Evolutionary conservation across 2,797 vertebrate genomes (phyloP), one percentile per base, ranked within the genome.

Genomic region (Micrastur ruficollis): DNA sequence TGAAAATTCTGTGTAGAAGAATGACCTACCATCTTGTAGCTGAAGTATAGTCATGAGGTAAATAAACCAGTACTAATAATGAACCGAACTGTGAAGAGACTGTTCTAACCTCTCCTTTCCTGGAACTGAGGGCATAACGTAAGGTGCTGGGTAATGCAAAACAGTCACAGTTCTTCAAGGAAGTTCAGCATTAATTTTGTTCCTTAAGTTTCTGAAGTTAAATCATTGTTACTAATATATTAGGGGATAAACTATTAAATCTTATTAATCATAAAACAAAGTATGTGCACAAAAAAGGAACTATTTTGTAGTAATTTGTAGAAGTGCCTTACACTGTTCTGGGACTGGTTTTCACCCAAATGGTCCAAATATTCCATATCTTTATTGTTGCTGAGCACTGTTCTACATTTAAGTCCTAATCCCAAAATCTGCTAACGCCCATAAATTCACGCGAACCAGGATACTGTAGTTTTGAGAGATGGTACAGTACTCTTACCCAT

Each of bases 301-400:
- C 1, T 0, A 13, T 49, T 81, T 49, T 52, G 2, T 6, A 74
- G 5, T 40, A 6, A 21, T 12, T 59, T 50, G 7, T 53, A 40
- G 42, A 58, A 46, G 23, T 49, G 5, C 4, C 5, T 58, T 49
- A 23, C 3, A 2, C 2, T 1, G 0, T 56, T 84, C 29, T 75
- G 46, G 20, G 15, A 31, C 14, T n/a, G 10, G 1, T 32, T 81
- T 93, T 82, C 15, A 61, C 8, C 7, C 12, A 49, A 61, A n/a
- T 25, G 12, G 14, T 20, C 0, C 68, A 85, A 89, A 72, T 73
- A 36, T 9, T 38, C 20, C 14, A 0, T 61, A 12, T 36, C 8
- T 42, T 71, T 52, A 1, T 62, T 1, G 1, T 15, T 75, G 11
- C 8, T 34, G 47, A 59, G 9, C 26, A 10, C 12, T 47, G 5